phyloP scores from a whole-genome alignment of 2,888 invertebrate species.

The Drosophila quinaria region DNA sequence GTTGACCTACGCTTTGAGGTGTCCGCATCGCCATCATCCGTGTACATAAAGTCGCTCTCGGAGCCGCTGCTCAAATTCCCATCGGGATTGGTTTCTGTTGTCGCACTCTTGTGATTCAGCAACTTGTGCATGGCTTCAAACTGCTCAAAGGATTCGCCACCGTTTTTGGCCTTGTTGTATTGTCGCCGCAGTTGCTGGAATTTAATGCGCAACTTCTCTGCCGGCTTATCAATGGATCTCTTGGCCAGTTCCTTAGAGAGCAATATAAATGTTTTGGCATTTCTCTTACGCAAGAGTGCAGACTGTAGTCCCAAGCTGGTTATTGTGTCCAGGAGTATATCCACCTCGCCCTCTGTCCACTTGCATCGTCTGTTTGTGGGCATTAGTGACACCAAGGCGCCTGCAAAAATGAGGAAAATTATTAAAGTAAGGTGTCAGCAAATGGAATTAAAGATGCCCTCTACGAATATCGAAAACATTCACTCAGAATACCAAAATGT shows the following conservation, averaged over 20 bases:
- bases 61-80: constrained; percentile 43
- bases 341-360: constrained; percentile 67
- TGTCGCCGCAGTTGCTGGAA: constrained; percentile 59
- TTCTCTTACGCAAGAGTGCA: constrained; percentile 63
- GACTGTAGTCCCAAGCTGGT: constrained; percentile 59
- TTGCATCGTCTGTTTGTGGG: constrained; percentile 57
- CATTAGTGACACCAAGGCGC: constrained; percentile 32
- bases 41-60: constrained; percentile 55
- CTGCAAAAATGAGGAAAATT: constrained; percentile 11
- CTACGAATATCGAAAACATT: too few relatives aligned
- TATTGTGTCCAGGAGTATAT: constrained; percentile 59
- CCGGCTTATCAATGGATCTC: constrained; percentile 45
- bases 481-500: too few relatives aligned
- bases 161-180: constrained; percentile 58
- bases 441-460: too few relatives aligned
- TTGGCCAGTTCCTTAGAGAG: constrained; percentile 67
- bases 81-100: constrained; percentile 30
- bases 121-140: constrained; percentile 62
- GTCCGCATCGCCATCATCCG: constrained; percentile 64
- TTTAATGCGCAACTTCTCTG: constrained; percentile 71
- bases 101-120: constrained; percentile 50
- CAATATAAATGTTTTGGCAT: constrained; percentile 64
- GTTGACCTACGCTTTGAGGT: constrained; percentile 5
- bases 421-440: background rate
- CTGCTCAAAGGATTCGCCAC: constrained; percentile 64